These are phyloP conservation scores for Cactoblastis cactorum DNA, from an alignment of 2,888 invertebrate genomes.

Conservation along the genomic window DNA sequence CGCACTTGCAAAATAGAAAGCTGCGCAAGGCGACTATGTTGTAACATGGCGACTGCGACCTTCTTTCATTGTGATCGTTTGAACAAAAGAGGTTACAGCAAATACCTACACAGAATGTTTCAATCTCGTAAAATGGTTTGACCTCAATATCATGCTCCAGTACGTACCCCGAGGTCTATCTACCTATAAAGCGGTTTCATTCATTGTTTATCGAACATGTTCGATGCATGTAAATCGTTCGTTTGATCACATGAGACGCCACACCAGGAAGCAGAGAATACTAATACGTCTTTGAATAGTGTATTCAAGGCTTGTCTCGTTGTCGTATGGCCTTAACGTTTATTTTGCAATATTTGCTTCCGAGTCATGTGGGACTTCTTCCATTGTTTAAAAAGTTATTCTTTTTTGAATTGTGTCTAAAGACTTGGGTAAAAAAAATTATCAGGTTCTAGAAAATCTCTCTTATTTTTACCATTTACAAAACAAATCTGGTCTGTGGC, in stretches of 20 bases:
- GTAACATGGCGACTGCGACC: constrained; percentile 72
- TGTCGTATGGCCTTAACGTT: constrained; percentile 65
- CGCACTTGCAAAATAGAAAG: constrained; percentile 75
- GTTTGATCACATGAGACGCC: constrained; percentile 51
- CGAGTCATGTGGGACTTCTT: constrained; percentile 41
- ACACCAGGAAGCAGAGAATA: constrained; percentile 72
- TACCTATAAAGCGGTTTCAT: constrained; percentile 40
- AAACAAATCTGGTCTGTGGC: background rate
- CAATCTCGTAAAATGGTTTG: constrained; percentile 54
- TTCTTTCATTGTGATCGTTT: constrained; percentile 64
- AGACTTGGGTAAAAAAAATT: too few relatives aligned
- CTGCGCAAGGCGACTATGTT: constrained; percentile 74
- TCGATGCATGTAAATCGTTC: constrained; percentile 40
- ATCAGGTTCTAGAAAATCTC: background rate
- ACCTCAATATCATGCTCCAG: constrained; percentile 69
- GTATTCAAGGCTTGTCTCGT: constrained; percentile 72
- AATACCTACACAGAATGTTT: constrained; percentile 51
- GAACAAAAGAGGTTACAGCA: constrained; percentile 70
- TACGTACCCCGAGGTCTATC: constrained; percentile 51
- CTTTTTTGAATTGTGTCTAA: too few relatives aligned
- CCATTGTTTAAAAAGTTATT: constrained; percentile 28
- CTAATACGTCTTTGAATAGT: constrained; percentile 73
- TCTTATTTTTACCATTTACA: constrained; percentile 11
- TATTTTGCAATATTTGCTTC: constrained; percentile 60
- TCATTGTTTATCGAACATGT: constrained; percentile 42